These are phyloP conservation scores for Seriola dumerili DNA, from an alignment of 2,113 vertebrate species.

Conservation along the genomic window DNA sequence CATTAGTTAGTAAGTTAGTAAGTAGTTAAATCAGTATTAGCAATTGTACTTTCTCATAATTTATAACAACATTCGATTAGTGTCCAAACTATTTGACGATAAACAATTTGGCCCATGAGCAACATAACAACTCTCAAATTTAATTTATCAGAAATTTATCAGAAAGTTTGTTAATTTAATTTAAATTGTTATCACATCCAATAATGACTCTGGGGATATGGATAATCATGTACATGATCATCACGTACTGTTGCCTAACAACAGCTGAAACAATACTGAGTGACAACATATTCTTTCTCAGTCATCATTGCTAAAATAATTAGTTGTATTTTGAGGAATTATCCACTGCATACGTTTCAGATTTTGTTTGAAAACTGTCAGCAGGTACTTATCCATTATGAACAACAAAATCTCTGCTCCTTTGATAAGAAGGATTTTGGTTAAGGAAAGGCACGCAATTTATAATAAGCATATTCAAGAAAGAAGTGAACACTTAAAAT, in stretches of 20 bases:
- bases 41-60: too few species aligned
- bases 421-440: not conserved
- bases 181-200: slow-evolving; percentile 18
- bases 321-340: slow-evolving; percentile 10
- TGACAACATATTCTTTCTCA: not conserved
- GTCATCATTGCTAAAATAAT: slow-evolving; percentile 16
- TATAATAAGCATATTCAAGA: not conserved
- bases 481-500: not conserved
- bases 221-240: slow-evolving; percentile 24
- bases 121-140: slow-evolving; percentile 9
- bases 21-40: too few species aligned
- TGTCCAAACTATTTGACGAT: not conserved
- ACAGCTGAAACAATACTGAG: slow-evolving; percentile 13
- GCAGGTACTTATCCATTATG: not conserved
- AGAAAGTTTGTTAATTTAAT: slow-evolving; percentile 14
- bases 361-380: not conserved
- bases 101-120: not conserved
- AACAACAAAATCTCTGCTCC: not conserved
- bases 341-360: not conserved
- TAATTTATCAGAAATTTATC: not conserved
- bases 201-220: slow-evolving; percentile 13
- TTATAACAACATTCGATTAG: too few species aligned
- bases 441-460: not conserved
- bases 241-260: slow-evolving; percentile 11
- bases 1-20: too few species aligned